Conservation (phyloP, 2,113 vertebrate genomes). For the Gambusia affinis region DNA sequence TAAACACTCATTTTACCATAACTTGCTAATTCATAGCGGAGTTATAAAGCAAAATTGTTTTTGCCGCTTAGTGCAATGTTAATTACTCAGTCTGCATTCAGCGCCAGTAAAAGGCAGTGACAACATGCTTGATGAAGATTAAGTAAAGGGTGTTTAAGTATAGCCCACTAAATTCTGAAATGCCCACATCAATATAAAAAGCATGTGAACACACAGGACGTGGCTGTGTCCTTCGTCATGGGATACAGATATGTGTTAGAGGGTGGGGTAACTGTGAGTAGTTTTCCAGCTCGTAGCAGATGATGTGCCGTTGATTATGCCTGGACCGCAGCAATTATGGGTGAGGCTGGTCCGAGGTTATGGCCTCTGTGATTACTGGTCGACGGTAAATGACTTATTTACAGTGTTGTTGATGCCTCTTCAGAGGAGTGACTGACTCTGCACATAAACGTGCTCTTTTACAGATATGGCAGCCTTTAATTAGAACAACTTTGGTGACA, state of each 20-base stretch:
- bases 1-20: not conserved
- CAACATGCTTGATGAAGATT: not conserved
- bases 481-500: constrained; percentile 69
- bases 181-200: constrained; percentile 6
- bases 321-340: constrained; percentile 70
- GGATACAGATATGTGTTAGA: constrained; percentile 33
- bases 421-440: constrained; percentile 67
- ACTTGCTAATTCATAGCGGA: not conserved
- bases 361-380: constrained; percentile 75
- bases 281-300: constrained; percentile 72
- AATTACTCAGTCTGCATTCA: not conserved
- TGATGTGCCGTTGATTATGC: constrained; percentile 75
- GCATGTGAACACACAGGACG: constrained; percentile 15
- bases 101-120: not conserved
- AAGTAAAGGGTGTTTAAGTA: constrained; percentile 6
- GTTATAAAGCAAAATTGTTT: constrained; percentile 3
- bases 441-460: constrained; percentile 65
- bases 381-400: constrained; percentile 74
- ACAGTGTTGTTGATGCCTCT: constrained; percentile 73
- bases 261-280: constrained; percentile 65
- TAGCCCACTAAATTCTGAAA: constrained; percentile 12
- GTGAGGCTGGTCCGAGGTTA: constrained; percentile 59
- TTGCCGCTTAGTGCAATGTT: not conserved
- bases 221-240: constrained; percentile 29
- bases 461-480: constrained; percentile 70